phyloP scores from a whole-genome alignment of 2,797 vertebrate species.

The Poeciliopsis gracilis region DNA sequence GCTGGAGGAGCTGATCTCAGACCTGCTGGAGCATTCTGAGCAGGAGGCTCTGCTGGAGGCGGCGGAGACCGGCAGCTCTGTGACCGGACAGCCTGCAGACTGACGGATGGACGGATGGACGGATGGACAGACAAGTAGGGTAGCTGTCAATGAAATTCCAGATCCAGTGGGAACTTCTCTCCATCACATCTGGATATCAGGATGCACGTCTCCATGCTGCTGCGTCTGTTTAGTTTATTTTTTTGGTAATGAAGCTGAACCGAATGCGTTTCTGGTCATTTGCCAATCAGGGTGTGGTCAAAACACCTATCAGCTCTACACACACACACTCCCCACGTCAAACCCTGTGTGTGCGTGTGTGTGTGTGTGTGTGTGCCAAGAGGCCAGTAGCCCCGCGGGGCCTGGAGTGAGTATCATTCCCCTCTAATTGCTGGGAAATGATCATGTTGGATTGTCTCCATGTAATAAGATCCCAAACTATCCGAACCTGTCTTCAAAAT shows the following conservation, averaged over 20 bases:
- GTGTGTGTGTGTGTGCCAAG: conserved; percentile 30
- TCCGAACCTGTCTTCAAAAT: background rate
- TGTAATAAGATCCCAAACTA: background rate
- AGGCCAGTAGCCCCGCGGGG: background rate
- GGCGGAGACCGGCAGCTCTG: conserved; percentile 67
- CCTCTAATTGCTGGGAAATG: conserved; percentile 12
- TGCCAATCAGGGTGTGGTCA: conserved; percentile 54
- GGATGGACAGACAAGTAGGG: background rate
- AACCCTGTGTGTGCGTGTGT: conserved; percentile 30
- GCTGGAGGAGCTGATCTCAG: conserved; percentile 85
- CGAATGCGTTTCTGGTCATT: background rate
- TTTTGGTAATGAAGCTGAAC: background rate
- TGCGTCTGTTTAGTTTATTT: background rate
- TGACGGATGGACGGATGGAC: conserved; percentile 7
- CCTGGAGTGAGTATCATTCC: background rate
- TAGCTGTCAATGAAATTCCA: background rate
- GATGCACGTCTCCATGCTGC: background rate
- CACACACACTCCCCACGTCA: conserved; percentile 37
- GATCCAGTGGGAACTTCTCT: background rate
- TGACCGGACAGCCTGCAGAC: conserved; percentile 18
- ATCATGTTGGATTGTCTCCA: conserved; percentile 22
- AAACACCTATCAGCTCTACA: conserved; percentile 56
- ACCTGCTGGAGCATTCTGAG: conserved; percentile 81
- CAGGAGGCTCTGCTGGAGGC: conserved; percentile 83
- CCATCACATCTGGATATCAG: background rate